Evolutionary conservation across 2,113 vertebrate genomes (phyloP), one percentile per base, ranked within the genome.

Genomic region (Monarcha castaneiventris): DNA sequence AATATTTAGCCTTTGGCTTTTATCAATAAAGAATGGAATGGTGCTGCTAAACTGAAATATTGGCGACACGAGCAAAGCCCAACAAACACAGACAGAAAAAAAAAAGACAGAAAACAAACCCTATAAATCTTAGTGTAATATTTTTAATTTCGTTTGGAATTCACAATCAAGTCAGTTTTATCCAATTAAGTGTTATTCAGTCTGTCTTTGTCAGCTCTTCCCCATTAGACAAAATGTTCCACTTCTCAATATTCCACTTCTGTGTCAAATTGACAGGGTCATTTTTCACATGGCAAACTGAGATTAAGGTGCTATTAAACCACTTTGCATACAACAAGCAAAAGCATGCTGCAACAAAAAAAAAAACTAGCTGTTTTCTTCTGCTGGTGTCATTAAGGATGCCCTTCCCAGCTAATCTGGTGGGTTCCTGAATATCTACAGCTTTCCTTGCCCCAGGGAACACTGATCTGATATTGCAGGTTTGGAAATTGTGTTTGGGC

Each of bases 231-330:
- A 96, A 96, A 97, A 92, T 91, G 92, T 95, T 97, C 77, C 23
- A 48, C 43, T 94, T 96, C 91, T 95, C 94, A 89, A 91, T 94
- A 96, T 96, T 87, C 92, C 91, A 69, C 88, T 92, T 91, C 96
- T 96, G 87, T 94, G 94, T 94, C 93, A 90, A 94, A 95, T 59
- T 94, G 93, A 96, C 96, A 97, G 90, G 89, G 96, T 96, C 95
- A 95, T 98, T 98, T 98, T 98, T 98, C 97, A 98, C 94, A 79
- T 51, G 20, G 87, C 88, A 89, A 74, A n/a, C 90, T 67, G 97
- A 84, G 94, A 98, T 96, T 97, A 96, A 93, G 96, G 95, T 95
- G 95, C 94, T 96, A 97, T 91, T 97, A 94, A 90, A 96, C 86
- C 94, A 93, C 87, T 97, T 92, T 93, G 92, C 77, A 90, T 94